Conservation (phyloP, 1,140 invertebrate genomes). For the Mizuhopecten yessoensis region DNA sequence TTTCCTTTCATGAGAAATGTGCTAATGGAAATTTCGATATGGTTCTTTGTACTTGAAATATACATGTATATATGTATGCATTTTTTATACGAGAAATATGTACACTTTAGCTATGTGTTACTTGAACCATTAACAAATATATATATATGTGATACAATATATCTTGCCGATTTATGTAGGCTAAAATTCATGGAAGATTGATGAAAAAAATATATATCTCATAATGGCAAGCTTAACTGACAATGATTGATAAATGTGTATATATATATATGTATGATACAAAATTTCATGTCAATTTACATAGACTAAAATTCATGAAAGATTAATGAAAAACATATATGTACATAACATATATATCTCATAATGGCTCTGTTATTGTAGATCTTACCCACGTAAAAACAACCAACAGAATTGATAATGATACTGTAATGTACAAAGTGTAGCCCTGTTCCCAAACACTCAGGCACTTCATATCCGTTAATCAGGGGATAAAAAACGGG, state of each 20-base stretch:
- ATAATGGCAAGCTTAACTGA: no score
- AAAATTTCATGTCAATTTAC: background rate
- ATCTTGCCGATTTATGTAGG: no score
- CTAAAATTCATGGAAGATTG: no score
- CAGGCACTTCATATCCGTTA: background rate
- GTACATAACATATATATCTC: background rate
- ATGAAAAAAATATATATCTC: no score
- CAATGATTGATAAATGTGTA: background rate
- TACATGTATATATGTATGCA: background rate
- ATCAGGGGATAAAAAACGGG: slow-evolving; percentile 27
- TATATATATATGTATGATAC: background rate
- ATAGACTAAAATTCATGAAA: background rate
- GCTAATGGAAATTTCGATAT: background rate
- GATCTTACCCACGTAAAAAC: background rate
- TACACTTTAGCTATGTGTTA: background rate
- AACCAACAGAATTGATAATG: background rate
- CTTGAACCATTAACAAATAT: no score
- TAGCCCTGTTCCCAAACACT: background rate
- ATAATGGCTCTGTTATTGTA: background rate
- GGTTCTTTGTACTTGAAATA: background rate
- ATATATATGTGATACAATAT: no score
- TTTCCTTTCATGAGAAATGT: background rate
- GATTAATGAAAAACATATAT: background rate
- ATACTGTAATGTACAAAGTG: background rate
- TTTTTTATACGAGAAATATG: background rate